Evolutionary conservation across 2,797 vertebrate species (phyloP), one percentile per base, ranked within the genome.

Genomic region (Zalophus californianus): DNA sequence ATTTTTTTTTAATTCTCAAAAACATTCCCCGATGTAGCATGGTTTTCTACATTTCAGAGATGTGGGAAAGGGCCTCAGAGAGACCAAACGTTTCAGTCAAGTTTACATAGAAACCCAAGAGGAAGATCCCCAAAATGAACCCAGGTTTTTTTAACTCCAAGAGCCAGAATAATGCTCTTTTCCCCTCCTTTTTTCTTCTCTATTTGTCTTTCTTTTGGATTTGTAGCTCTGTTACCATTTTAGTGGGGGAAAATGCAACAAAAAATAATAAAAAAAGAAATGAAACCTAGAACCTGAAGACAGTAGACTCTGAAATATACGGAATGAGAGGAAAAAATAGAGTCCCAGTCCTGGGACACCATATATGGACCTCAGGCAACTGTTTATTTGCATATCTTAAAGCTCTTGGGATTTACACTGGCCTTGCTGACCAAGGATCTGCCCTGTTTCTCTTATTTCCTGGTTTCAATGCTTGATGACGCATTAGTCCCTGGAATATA

Each of bases 1-100:
- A 29, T 70, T 96, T 94, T 13, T 13, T 88, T n/a, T 56, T 88
- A 66, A 88, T 23, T 93, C 32, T 93, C 18, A 80, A 86, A 87
- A 86, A 60, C 12, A 44, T 75, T 32, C 50, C 96, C 50, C 79
- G 35, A 84, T 48, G 10, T 93, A 50, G 20, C 35, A 68, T 54
- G 32, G 48, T 64, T 38, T 52, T 20, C 60, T 23, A 77, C 2
- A 79, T 86, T 84, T 73, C 48, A 48, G 16, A 80, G 66, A 54
- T 32, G 23, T 38, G 12, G 38, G 86, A 35, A 52, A 23, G 32
- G 48, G 8, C 25, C 56, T 29, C 27, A 80, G n/a, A 60, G 50
- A 64, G 29, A 44, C 66, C 66, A 83, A 80, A 52, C 64, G 9
- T 78, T 23, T 70, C 56, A 27, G 20, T 48, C 9, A 77, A 41